Conservation (phyloP, 2,888 invertebrate species). For the Resseliella maxima region DNA sequence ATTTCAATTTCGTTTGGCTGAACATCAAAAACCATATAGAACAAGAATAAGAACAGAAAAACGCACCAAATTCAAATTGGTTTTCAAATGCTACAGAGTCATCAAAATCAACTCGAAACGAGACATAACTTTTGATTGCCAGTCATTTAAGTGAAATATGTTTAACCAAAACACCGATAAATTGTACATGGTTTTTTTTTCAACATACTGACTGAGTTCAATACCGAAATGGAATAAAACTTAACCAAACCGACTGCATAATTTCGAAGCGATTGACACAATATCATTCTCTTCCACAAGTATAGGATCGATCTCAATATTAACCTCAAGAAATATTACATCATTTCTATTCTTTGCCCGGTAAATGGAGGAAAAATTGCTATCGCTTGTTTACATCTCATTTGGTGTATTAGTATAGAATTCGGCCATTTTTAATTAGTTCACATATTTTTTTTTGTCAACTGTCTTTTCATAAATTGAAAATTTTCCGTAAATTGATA, state of each 20-base stretch:
- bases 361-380: neutral
- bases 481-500: neutral
- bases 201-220: no score
- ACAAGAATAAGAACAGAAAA: constrained; percentile 4
- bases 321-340: neutral
- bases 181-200: neutral
- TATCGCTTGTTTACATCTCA: neutral
- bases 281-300: neutral
- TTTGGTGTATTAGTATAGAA: neutral
- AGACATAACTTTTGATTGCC: neutral
- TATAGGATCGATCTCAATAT: neutral
- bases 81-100: no score
- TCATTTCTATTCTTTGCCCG: neutral
- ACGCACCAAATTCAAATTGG: neutral
- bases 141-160: neutral
- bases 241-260: neutral
- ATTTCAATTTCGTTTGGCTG: neutral
- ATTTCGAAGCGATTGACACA: neutral
- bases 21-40: neutral
- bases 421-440: neutral
- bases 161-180: neutral
- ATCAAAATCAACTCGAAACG: neutral
- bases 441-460: neutral
- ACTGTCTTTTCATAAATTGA: neutral
- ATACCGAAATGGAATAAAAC: constrained; percentile 17